Percentiles rank a stretch among this genome's conserved stretches.
Conservation (phyloP, 2,888 invertebrate genomes). For the Schizaphis graminum region DNA sequence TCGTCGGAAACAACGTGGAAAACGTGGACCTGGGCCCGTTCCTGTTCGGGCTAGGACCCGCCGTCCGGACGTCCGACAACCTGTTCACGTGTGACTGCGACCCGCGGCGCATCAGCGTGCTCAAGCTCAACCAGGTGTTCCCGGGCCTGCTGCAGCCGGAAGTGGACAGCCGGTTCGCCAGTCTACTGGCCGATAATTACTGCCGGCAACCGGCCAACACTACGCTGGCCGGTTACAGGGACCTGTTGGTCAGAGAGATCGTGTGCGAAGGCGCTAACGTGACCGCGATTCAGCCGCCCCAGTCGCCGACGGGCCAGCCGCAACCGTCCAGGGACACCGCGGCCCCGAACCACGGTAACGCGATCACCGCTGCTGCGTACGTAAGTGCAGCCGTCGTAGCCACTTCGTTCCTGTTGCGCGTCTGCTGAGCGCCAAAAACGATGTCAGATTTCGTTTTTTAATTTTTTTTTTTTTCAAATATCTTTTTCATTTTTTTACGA, state of each 20-base stretch:
- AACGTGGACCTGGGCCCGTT: slow-evolving; percentile 66
- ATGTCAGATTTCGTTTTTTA: neutral
- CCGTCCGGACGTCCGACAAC: slow-evolving; percentile 23
- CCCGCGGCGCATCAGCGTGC: slow-evolving; percentile 65
- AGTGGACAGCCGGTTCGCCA: slow-evolving; percentile 60
- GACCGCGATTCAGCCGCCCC: neutral
- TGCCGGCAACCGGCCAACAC: slow-evolving; percentile 38
- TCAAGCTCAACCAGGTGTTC: slow-evolving; percentile 66
- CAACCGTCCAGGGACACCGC: neutral
- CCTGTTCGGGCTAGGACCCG: slow-evolving; percentile 49
- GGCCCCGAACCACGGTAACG: slow-evolving; percentile 4
- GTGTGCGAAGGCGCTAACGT: slow-evolving; percentile 21
- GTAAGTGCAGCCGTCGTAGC: neutral
- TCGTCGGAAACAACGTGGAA: slow-evolving; percentile 54
- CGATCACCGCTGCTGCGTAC: neutral
- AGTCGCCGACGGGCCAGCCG: neutral
- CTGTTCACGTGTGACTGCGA: slow-evolving; percentile 66
- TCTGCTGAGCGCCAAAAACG: neutral
- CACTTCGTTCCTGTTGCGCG: neutral
- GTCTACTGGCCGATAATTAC: slow-evolving; percentile 63
- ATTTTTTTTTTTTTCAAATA: neutral
- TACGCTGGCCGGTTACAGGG: slow-evolving; percentile 54
- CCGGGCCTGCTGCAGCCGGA: slow-evolving; percentile 63
- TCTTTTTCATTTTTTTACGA: neutral
- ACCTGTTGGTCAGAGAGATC: slow-evolving; percentile 17